phyloP scores from a whole-genome alignment of 2,797 vertebrate species.

The Pseudochirops corinnae region DNA sequence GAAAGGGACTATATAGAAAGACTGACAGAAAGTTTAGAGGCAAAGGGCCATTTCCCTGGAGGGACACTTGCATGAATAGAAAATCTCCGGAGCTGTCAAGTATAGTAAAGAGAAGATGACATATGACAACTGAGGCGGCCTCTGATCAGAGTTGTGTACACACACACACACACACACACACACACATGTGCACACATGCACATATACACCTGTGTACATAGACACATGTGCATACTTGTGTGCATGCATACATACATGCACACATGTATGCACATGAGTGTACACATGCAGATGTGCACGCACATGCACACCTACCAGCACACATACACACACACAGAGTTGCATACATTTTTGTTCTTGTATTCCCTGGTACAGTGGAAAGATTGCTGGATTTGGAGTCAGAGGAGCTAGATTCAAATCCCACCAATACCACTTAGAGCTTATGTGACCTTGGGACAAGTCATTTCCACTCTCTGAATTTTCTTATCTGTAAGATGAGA shows the following conservation, averaged over 20 bases:
- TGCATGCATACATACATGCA: no score
- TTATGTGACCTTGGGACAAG: neutral
- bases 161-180: neutral
- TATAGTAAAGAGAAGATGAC: conserved; percentile 45
- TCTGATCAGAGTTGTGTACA: conserved; percentile 15
- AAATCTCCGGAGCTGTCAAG: conserved; percentile 45
- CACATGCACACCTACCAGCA: no score
- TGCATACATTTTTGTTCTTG: neutral
- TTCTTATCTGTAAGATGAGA: neutral
- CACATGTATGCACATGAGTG: neutral
- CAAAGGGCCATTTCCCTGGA: conserved; percentile 28
- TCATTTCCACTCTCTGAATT: neutral
- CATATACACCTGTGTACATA: no score
- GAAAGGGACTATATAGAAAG: neutral
- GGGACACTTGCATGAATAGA: neutral
- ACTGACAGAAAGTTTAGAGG: conserved; percentile 48
- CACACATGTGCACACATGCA: neutral
- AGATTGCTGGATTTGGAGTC: neutral
- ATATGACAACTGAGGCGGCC: conserved; percentile 31
- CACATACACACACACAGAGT: neutral
- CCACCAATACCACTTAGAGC: neutral
- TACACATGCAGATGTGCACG: neutral
- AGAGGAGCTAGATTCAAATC: neutral
- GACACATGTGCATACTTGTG: no score
- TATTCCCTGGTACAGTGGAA: neutral